Evolutionary conservation across 2,888 invertebrate genomes (phyloP).

Genomic region (Bembecia ichneumoniformis): DNA sequence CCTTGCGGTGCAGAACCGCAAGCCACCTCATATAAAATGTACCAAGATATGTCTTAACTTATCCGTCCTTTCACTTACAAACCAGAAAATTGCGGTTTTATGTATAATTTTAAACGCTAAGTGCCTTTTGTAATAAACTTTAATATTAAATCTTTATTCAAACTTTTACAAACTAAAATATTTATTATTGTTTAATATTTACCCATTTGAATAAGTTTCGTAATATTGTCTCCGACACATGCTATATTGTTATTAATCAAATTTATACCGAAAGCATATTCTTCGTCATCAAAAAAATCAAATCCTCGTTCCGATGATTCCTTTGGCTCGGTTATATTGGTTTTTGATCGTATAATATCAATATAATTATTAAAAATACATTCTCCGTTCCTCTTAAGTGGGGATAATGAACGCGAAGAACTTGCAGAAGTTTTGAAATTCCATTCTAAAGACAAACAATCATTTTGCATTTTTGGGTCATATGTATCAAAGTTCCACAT

Average conservation of each 20-base stretch:
- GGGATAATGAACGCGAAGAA: conserved; percentile 32
- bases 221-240: conserved; percentile 56
- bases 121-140: too few species aligned
- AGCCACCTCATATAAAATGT: too few species aligned
- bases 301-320: conserved; percentile 49
- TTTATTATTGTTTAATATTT: conserved; percentile 9
- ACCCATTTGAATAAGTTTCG: conserved; percentile 61
- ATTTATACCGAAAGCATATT: conserved; percentile 59
- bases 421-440: conserved; percentile 22
- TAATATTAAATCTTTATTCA: too few species aligned
- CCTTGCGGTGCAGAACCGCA: too few species aligned
- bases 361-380: conserved; percentile 43
- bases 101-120: too few species aligned
- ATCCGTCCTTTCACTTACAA: too few species aligned
- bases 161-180: too few species aligned
- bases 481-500: neutral
- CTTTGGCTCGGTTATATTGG: conserved; percentile 32
- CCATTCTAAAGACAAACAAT: conserved; percentile 34
- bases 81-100: too few species aligned
- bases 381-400: conserved; percentile 33
- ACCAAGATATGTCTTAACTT: too few species aligned
- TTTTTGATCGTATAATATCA: conserved; percentile 47
- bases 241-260: conserved; percentile 60
- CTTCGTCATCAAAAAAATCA: conserved; percentile 60
- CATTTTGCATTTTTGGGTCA: conserved; percentile 25